Base-by-base conservation (phyloP, 2,888 invertebrate genomes). In the Ophonus ardosiacus region DNA sequence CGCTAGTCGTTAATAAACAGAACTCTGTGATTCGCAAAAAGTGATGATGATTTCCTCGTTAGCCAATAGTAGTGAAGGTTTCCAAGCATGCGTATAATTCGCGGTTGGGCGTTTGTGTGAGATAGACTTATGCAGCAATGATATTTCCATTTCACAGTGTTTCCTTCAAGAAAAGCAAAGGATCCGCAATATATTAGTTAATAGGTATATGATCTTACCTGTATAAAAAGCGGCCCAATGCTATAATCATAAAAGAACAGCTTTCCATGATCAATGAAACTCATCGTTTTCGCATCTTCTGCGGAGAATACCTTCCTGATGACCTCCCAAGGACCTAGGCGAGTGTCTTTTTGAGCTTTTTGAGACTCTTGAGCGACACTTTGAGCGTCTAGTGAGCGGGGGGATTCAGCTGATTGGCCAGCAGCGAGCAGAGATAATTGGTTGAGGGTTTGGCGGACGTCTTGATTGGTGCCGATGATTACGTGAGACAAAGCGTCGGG, bases 211-310 rank as follows among this genome's bases (percentile, higher is more conserved):
- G 3, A 1, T 21, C 31, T 31, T 18, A 74, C 71, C 89, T 99
- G 98, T 0, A 99, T 98, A 92, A 99, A 99, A 13, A 99, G 92
- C 0, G 99, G 98, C n/a, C 96, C 96, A 86, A 99, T 93, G 89
- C 96, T 97, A 92, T 99, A 99, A 92, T 99, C 99, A 89, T 97
- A 96, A 92, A 99, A 99, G 92, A 99, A 99, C 83, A 99, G 92
- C 90, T 97, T 96, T 84, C 95, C 94, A 90, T 96, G 98, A 89
- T 98, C 98, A 87, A 94, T 92, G 7, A 98, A 92, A 51, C 92
- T 93, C 96, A 97, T 97, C 0, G 90, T 92, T 89, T 95, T 95
- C 88, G 97, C 96, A 78, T 97, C 96, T 71, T 95, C 94, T 40
- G 94, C 93, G 0, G 95, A 95, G 90, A 99, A 98, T 13, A 99